Evolutionary conservation across 2,888 invertebrate genomes (phyloP).

Genomic region (Sphaerophoria rueppellii): DNA sequence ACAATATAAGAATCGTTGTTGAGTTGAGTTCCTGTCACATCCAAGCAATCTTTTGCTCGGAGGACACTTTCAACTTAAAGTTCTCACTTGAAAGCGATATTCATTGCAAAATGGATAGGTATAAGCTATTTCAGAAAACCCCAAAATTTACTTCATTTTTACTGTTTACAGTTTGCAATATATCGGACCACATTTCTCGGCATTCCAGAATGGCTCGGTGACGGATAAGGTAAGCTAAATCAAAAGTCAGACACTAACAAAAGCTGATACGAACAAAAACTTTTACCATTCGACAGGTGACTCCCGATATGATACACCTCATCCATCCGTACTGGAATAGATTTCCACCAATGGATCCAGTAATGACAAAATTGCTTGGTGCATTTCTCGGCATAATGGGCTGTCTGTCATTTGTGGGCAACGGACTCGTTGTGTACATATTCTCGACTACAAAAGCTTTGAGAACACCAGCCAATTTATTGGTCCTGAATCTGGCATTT

Average conservation of each 20-base stretch:
- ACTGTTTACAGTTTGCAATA: constrained; percentile 81
- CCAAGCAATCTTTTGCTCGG: no score
- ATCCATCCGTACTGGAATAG: constrained; percentile 92
- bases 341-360: constrained; percentile 93
- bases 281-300: constrained; percentile 78
- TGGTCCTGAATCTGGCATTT: constrained; percentile 95
- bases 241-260: no score
- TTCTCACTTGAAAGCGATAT: no score
- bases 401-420: constrained; percentile 80
- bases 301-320: constrained; percentile 86
- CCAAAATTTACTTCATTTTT: background rate
- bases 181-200: constrained; percentile 82
- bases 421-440: constrained; percentile 81
- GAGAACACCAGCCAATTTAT: constrained; percentile 94
- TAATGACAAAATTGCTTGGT: constrained; percentile 92
- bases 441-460: constrained; percentile 83
- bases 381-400: constrained; percentile 88
- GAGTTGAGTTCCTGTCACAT: no score
- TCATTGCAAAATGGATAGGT: no score
- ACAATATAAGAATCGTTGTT: no score
- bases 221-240: constrained; percentile 87
- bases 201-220: constrained; percentile 87
- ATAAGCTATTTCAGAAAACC: no score
- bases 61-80: no score
- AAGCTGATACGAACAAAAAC: background rate